phyloP scores from a whole-genome alignment of 92 coral and sea anemone genomes.

The Pocillopora meandrina region DNA sequence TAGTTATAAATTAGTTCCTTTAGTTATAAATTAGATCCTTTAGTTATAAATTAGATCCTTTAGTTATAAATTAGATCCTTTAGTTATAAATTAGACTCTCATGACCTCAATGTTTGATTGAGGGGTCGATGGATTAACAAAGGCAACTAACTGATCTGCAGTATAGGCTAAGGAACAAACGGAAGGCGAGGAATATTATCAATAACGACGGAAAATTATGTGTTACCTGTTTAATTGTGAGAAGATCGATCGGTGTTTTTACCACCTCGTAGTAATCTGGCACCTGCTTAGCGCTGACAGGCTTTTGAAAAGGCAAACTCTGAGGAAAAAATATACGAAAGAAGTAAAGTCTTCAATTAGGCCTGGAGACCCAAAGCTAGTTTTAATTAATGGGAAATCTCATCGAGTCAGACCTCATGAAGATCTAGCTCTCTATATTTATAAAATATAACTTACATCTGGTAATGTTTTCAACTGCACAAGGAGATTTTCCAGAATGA shows the following conservation, averaged over 20 bases:
- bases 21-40: too few relatives aligned
- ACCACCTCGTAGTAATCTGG: conserved; percentile 95
- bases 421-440: background rate
- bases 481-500: conserved; percentile 93
- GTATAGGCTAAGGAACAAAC: too few relatives aligned
- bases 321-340: conserved; percentile 17
- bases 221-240: conserved; percentile 83
- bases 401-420: background rate
- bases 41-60: too few relatives aligned
- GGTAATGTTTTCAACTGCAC: conserved; percentile 87
- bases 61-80: too few relatives aligned
- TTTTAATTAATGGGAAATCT: too few relatives aligned
- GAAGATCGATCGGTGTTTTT: conserved; percentile 96
- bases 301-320: conserved; percentile 98
- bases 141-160: too few relatives aligned
- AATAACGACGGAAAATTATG: too few relatives aligned
- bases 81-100: too few relatives aligned
- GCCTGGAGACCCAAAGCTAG: background rate
- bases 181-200: too few relatives aligned
- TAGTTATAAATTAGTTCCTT: too few relatives aligned
- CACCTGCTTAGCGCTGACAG: conserved; percentile 92
- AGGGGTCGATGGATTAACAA: too few relatives aligned
- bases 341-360: background rate
- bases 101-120: too few relatives aligned
- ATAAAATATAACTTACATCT: conserved; percentile 64